Evolutionary conservation across 1,140 invertebrate genomes (phyloP).

Genomic region (Cheumatopsyche charites): DNA sequence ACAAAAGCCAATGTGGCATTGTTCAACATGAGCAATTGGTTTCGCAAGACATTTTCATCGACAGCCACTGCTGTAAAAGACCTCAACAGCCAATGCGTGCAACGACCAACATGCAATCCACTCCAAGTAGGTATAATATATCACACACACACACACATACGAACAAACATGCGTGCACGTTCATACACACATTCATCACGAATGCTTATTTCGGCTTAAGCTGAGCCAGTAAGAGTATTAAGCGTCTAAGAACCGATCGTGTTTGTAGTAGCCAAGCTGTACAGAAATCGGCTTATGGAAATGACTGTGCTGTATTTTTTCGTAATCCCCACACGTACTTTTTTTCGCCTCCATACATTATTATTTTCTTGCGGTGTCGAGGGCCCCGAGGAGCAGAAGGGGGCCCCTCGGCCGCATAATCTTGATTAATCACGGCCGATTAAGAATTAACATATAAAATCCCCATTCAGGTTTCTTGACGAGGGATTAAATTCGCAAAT

Average conservation of each 20-base stretch:
- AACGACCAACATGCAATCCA: no score
- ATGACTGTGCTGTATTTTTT: conserved; percentile 47
- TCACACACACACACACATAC: no score
- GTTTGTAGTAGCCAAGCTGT: conserved; percentile 39
- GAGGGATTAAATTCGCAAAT: conserved; percentile 39
- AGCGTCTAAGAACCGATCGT: conserved; percentile 39
- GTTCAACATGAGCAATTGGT: no score
- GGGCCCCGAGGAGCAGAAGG: not conserved
- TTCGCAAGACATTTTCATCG: no score
- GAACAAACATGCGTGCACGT: not conserved
- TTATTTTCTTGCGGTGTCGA: conserved; percentile 6
- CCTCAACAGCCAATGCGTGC: no score
- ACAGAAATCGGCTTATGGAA: conserved; percentile 48
- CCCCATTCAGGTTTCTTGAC: conserved; percentile 42
- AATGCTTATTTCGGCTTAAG: conserved; percentile 39
- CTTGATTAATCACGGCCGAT: conserved; percentile 49
- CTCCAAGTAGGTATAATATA: no score
- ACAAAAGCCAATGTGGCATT: no score
- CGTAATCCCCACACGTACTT: conserved; percentile 47
- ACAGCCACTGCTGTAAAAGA: no score
- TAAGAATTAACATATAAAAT: conserved; percentile 49
- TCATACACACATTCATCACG: conserved; percentile 35
- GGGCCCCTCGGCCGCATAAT: conserved; percentile 34
- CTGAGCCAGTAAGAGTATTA: conserved; percentile 40
- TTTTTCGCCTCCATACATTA: conserved; percentile 15